Conservation (phyloP, 2,113 vertebrate species). For the Symphodus melops region DNA sequence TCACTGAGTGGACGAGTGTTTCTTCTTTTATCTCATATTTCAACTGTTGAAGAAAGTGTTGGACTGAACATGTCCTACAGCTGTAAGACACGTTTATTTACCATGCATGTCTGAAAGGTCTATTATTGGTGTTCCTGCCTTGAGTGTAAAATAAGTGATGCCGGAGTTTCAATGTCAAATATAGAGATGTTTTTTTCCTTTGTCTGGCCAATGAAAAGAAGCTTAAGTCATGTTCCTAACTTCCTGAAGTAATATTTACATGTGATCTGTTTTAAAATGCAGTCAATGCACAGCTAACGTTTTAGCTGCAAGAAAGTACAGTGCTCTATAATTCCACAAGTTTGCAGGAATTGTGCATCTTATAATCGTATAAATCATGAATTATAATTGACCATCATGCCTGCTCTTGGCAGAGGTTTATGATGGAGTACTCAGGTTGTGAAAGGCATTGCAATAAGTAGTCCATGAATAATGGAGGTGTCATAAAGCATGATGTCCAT, state of each 20-base stretch:
- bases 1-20: too few species aligned
- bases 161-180: neutral
- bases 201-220: neutral
- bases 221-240: too few species aligned
- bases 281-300: too few species aligned
- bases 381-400: slow-evolving; percentile 1
- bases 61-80: too few species aligned
- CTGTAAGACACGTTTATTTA: too few species aligned
- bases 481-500: neutral
- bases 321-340: neutral
- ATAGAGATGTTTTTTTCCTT: neutral
- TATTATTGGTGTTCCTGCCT: too few species aligned
- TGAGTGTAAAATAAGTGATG: too few species aligned
- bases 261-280: neutral
- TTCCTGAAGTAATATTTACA: neutral
- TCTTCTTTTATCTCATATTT: too few species aligned
- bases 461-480: slow-evolving; percentile 43
- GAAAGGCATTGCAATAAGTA: slow-evolving; percentile 20
- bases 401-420: slow-evolving; percentile 5
- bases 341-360: neutral
- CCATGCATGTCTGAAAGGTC: too few species aligned
- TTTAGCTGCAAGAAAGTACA: neutral
- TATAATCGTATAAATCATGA: slow-evolving; percentile 54
- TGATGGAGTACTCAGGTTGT: slow-evolving; percentile 7
- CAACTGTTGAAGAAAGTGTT: too few species aligned